These are phyloP conservation scores for Fragum sueziense DNA, from an alignment of 2,888 invertebrate species.

Conservation along the genomic window DNA sequence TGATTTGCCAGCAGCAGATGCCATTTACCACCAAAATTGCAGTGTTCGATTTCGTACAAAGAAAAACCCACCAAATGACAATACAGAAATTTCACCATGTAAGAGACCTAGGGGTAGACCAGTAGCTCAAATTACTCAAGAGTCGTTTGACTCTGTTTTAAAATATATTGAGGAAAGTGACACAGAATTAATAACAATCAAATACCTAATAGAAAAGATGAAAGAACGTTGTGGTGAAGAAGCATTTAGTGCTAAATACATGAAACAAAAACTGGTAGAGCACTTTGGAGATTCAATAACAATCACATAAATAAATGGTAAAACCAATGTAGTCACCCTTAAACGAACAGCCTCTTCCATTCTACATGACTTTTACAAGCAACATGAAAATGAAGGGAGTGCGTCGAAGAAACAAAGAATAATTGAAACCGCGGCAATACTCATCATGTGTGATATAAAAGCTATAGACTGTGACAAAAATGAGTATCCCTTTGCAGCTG, in stretches of 20 bases:
- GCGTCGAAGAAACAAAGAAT: slow-evolving; percentile 49
- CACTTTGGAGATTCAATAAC: slow-evolving; percentile 58
- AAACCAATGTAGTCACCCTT: slow-evolving; percentile 55
- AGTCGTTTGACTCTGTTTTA: slow-evolving; percentile 31
- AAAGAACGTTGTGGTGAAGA: slow-evolving; percentile 29
- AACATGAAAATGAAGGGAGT: slow-evolving; percentile 58
- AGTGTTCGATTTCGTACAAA: slow-evolving; percentile 54
- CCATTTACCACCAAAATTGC: slow-evolving; percentile 60
- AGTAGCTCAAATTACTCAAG: background rate
- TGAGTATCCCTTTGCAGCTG: slow-evolving; percentile 27
- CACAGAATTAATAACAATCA: slow-evolving; percentile 40
- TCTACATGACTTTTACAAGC: slow-evolving; percentile 44
- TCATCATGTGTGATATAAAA: slow-evolving; percentile 60
- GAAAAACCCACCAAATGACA: background rate
- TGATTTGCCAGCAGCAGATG: slow-evolving; percentile 63
- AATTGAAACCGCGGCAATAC: slow-evolving; percentile 31
- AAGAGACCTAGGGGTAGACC: slow-evolving; percentile 6
- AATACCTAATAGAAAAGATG: slow-evolving; percentile 52
- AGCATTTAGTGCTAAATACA: slow-evolving; percentile 19
- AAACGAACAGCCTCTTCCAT: slow-evolving; percentile 46
- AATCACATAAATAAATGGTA: slow-evolving; percentile 52
- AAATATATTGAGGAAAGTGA: slow-evolving; percentile 39
- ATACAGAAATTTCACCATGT: background rate
- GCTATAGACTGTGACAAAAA: slow-evolving; percentile 1
- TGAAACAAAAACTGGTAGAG: slow-evolving; percentile 19